phyloP scores from a whole-genome alignment of 2,113 vertebrate species.

The Harpagus bidentatus region DNA sequence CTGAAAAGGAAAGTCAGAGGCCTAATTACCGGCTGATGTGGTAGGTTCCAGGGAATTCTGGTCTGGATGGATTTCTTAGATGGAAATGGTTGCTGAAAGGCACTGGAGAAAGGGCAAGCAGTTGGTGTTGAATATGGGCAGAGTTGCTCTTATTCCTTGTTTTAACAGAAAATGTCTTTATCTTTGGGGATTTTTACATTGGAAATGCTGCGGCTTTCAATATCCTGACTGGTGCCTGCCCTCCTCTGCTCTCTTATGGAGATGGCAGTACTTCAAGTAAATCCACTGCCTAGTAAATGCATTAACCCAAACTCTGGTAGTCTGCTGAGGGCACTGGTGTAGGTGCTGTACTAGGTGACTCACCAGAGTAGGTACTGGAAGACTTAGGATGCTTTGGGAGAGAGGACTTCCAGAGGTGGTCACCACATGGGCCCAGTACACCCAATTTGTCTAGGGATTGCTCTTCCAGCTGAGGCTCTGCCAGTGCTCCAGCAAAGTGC shows the following conservation, averaged over 20 bases:
- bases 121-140: neutral
- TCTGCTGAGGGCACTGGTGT: neutral
- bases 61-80: neutral
- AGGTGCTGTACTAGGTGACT: neutral
- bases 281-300: neutral
- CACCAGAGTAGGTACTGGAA: neutral
- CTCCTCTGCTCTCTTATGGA: neutral
- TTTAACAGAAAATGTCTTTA: neutral
- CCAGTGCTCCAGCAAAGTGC: neutral
- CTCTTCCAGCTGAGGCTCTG: neutral
- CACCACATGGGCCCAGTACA: rapidly evolving
- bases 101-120: neutral
- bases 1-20: neutral
- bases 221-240: neutral
- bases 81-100: neutral
- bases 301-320: neutral
- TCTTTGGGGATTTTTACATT: neutral
- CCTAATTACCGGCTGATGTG: rapidly evolving
- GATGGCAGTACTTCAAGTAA: neutral
- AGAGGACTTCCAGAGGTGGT: neutral
- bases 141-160: neutral
- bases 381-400: neutral
- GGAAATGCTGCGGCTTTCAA: neutral
- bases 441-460: neutral
- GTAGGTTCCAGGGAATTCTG: neutral